Evolutionary conservation across 2,888 invertebrate species (phyloP).

Genomic region (Herminia tarsipennalis): DNA sequence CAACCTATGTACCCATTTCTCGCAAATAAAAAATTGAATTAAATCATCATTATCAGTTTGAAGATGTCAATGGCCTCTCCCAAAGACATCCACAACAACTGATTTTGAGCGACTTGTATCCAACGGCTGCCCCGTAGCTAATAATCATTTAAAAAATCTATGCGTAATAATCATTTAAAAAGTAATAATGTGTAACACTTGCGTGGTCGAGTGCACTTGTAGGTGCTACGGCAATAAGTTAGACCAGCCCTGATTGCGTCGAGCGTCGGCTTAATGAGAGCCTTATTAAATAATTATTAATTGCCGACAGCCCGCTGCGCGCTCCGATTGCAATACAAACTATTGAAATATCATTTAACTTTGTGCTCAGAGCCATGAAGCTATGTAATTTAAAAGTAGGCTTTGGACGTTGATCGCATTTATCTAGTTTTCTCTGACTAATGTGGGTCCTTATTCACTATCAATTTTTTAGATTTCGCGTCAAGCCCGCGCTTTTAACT

Average conservation of each 20-base stretch:
- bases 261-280: constrained; percentile 60
- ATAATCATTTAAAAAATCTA: not conserved
- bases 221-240: constrained; percentile 49
- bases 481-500: too few species aligned
- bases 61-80: too few species aligned
- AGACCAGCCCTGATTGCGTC: constrained; percentile 48
- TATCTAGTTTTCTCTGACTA: too few species aligned
- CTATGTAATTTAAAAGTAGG: not conserved
- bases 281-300: constrained; percentile 74
- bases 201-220: constrained; percentile 14
- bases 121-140: too few species aligned
- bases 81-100: too few species aligned
- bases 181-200: constrained; percentile 18
- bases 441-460: too few species aligned
- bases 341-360: constrained; percentile 55
- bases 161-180: not conserved
- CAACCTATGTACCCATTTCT: too few species aligned
- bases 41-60: too few species aligned
- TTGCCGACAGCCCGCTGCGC: constrained; percentile 65
- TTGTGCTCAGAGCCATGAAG: constrained; percentile 15
- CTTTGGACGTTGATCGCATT: not conserved
- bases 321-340: constrained; percentile 54
- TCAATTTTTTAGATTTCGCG: too few species aligned
- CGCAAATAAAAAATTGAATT: too few species aligned
- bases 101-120: too few species aligned